Base-by-base conservation (phyloP, 1,140 invertebrate species). In the Conopomorpha cramerella region DNA sequence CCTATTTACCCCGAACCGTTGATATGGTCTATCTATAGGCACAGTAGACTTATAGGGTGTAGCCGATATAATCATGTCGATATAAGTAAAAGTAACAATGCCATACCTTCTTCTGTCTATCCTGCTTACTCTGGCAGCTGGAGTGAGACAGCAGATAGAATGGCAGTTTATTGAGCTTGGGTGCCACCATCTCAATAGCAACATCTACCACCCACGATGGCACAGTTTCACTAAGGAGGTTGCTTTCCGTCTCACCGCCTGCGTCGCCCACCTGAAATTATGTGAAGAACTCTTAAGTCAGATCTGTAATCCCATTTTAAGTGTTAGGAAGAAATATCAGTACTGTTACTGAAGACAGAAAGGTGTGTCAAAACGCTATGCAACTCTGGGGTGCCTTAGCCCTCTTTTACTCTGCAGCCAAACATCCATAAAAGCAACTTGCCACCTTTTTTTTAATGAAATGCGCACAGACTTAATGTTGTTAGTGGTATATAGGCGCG, bases 141-240 rank as follows among this genome's bases (percentile, higher is more conserved):
- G 91, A 84, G 82, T 98, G 93, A 29, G 96, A 94, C 57, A 95
- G 86, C 29, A 99, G 82, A 72, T 94, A 96, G 72, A 99, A 99
- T 34, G 96, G 92, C 58, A 99, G 91, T 82, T 99, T 99, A 47
- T 94, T 95, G 52, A 98, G 93, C 77, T 97, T 96, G 1, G 95
- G 95, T 50, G 93, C 85, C 61, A 90, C 92, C 78, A 94, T 95
- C 51, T 96, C 91, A 30, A 97, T 91, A 18, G 96, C 89, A 36
- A 96, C 94, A 59, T 98, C 95, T 2, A 91, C 88, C 7, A 99
- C 94, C 96, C 97, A 99, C 11, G 86, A 85, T 1, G 97, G 97
- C 26, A 99, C 92, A 3, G 90, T 95, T 65, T 99, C 97, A 48
- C 93, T 91, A 3, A 99, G 80, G 30, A 98, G 79, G 38, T 89